Evolutionary conservation across 2,797 vertebrate species (phyloP).

Genomic region (Oreortyx pictus): DNA sequence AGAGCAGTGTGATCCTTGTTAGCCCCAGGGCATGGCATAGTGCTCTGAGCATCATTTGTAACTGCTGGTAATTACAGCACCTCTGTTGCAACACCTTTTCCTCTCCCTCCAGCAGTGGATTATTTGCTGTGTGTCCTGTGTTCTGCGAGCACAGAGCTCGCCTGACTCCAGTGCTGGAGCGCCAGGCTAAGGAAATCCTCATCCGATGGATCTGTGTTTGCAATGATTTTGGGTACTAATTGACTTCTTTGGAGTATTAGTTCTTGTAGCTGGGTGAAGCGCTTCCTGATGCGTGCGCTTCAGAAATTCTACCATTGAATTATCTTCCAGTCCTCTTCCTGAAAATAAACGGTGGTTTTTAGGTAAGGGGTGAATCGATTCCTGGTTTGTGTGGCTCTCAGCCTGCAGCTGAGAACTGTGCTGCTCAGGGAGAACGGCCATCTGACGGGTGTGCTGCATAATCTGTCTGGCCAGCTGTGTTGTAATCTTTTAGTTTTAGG

Average conservation of each 20-base stretch:
- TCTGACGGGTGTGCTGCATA: background rate
- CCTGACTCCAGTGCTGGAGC: background rate
- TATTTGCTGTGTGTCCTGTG: background rate
- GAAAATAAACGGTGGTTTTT: background rate
- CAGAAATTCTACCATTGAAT: background rate
- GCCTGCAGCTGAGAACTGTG: background rate
- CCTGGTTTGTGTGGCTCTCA: background rate
- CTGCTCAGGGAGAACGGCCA: background rate
- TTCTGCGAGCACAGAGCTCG: background rate
- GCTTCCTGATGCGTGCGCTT: background rate
- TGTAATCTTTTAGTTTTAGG: background rate
- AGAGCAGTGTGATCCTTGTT: background rate
- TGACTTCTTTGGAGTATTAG: background rate
- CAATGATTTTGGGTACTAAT: background rate
- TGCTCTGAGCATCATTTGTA: background rate
- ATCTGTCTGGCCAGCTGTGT: conserved; percentile 54
- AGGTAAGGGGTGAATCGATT: background rate
- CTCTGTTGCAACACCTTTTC: background rate
- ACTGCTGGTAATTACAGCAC: background rate
- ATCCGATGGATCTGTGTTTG: background rate
- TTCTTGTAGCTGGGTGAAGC: background rate
- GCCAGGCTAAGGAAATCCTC: background rate
- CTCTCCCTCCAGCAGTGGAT: background rate
- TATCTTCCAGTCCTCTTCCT: background rate
- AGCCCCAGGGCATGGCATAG: rapidly evolving